These are phyloP conservation scores for Malurus leucopterus DNA, from an alignment of 2,797 vertebrate genomes.

Conservation along the genomic window DNA sequence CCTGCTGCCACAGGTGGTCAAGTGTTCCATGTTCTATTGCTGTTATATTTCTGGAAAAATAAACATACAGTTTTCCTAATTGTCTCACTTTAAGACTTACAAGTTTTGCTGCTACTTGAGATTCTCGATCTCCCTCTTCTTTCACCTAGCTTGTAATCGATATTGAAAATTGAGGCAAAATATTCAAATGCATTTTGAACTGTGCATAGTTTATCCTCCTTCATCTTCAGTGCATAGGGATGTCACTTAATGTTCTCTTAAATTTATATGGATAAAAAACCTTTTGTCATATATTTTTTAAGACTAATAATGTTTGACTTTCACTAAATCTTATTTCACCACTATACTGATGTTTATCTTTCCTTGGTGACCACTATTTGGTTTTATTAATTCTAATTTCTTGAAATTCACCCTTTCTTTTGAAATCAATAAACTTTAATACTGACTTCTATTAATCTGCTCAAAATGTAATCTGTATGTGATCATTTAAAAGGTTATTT, in stretches of 20 bases:
- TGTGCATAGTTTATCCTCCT: background rate
- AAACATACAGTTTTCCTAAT: background rate
- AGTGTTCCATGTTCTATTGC: background rate
- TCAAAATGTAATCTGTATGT: background rate
- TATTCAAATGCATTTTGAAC: background rate
- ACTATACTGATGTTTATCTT: background rate
- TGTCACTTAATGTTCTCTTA: background rate
- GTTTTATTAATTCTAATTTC: background rate
- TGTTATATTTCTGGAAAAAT: background rate
- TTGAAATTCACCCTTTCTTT: background rate
- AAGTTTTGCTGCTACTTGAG: background rate
- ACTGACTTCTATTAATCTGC: background rate
- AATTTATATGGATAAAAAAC: background rate
- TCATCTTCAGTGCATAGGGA: background rate
- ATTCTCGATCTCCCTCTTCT: background rate
- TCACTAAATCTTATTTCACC: background rate
- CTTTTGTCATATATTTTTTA: background rate
- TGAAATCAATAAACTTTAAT: background rate
- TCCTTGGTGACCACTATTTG: background rate
- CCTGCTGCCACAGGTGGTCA: background rate
- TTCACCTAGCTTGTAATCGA: background rate
- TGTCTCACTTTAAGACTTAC: background rate
- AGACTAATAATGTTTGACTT: background rate
- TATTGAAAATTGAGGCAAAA: background rate
- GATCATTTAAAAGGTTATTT: background rate